These are phyloP conservation scores for Oligia latruncula DNA, from an alignment of 2,888 invertebrate genomes.

Conservation along the genomic window DNA sequence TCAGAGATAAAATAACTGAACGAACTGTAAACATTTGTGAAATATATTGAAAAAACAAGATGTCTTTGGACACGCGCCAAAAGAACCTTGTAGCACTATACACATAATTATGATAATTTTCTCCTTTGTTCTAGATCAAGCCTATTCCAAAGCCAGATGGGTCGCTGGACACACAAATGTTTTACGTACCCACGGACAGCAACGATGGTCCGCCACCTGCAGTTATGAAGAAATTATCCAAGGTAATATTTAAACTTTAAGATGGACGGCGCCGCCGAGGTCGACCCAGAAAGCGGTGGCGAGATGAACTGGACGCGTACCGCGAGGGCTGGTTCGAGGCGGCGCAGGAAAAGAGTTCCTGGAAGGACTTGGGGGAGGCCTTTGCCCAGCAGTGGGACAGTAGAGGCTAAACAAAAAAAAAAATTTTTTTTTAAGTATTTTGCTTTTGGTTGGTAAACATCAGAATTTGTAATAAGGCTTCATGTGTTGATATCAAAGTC, in stretches of 20 bases:
- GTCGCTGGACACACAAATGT: conserved; percentile 93
- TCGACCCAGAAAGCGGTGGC: too few relatives aligned
- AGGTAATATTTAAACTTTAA: conserved; percentile 70
- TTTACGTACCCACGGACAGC: conserved; percentile 93
- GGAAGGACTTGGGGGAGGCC: too few relatives aligned
- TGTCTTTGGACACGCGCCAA: background rate
- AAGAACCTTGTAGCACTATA: background rate
- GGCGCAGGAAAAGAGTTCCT: too few relatives aligned
- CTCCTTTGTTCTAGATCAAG: conserved; percentile 90
- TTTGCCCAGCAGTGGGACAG: too few relatives aligned
- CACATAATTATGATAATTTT: background rate
- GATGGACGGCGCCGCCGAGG: too few relatives aligned
- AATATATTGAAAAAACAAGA: background rate
- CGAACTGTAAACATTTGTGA: background rate
- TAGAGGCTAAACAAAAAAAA: too few relatives aligned
- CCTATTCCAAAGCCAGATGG: conserved; percentile 95
- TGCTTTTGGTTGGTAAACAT: background rate
- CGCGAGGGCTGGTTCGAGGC: too few relatives aligned
- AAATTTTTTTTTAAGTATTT: background rate
- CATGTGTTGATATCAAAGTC: background rate
- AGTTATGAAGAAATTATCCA: conserved; percentile 83
- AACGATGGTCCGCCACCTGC: conserved; percentile 89
- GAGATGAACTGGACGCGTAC: too few relatives aligned
- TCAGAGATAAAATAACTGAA: background rate
- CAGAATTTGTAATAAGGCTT: background rate